These are phyloP conservation scores for Acyrthosiphon pisum DNA, from an alignment of 1,140 invertebrate species.

Conservation along the genomic window DNA sequence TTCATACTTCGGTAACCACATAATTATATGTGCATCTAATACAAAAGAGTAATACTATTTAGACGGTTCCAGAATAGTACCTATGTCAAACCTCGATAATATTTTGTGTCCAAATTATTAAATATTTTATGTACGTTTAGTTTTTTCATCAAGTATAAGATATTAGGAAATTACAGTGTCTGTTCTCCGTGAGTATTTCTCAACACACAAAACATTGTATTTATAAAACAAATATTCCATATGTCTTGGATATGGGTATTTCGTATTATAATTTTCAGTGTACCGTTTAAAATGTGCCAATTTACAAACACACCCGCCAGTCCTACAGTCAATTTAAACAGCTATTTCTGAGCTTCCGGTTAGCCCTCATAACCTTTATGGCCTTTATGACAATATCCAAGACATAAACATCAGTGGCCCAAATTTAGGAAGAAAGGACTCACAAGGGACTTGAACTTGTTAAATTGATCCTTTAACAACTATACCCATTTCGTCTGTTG, in stretches of 20 bases:
- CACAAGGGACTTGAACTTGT: constrained; percentile 1
- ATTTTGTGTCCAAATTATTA: neutral
- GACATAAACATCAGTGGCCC: neutral
- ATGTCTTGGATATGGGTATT: neutral
- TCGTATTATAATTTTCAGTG: neutral
- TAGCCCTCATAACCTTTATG: constrained; percentile 36
- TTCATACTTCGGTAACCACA: neutral
- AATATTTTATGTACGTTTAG: neutral
- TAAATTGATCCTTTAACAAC: constrained; percentile 39
- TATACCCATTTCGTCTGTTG: neutral
- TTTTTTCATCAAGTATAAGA: neutral
- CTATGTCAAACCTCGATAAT: too few species aligned
- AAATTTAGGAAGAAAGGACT: neutral
- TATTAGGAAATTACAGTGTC: neutral
- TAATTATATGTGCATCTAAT: neutral
- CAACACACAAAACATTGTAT: neutral
- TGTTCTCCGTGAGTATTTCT: neutral
- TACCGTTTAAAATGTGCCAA: constrained; percentile 1
- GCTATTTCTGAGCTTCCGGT: neutral
- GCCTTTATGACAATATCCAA: constrained; percentile 4
- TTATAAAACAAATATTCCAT: neutral
- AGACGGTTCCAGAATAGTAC: neutral
- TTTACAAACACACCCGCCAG: neutral
- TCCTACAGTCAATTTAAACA: neutral
- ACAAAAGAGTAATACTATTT: neutral